Evolutionary conservation across 1,140 invertebrate genomes (phyloP).

Genomic region (Sminthurides bifidus): DNA sequence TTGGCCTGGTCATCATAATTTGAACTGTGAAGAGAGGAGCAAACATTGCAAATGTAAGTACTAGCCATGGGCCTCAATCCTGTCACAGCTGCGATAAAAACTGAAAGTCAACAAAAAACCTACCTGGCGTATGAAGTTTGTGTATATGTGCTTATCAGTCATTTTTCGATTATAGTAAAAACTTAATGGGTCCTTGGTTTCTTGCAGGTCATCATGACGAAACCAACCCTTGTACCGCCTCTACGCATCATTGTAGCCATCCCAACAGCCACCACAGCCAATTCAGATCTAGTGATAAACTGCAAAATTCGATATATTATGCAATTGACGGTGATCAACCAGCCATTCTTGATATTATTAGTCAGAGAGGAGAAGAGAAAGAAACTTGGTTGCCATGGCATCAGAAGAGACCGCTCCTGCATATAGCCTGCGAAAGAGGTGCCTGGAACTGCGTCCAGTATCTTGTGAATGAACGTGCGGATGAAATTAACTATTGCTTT

Average conservation of each 20-base stretch:
- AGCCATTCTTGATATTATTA: slow-evolving; percentile 47
- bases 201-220: too few relatives aligned
- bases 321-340: slow-evolving; percentile 42
- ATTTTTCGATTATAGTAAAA: too few relatives aligned
- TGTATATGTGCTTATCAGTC: too few relatives aligned
- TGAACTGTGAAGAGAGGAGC: slow-evolving; percentile 56
- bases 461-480: slow-evolving; percentile 49
- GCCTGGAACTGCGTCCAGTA: slow-evolving; percentile 59
- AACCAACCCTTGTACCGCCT: too few relatives aligned
- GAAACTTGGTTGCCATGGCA: slow-evolving; percentile 52
- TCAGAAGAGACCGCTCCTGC: slow-evolving; percentile 43
- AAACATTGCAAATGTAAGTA: slow-evolving; percentile 36
- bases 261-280: background rate
- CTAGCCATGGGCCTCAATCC: too few relatives aligned
- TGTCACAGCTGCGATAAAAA: too few relatives aligned
- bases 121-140: too few relatives aligned
- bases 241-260: background rate
- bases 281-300: slow-evolving; percentile 42
- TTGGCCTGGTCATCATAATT: slow-evolving; percentile 55
- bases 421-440: slow-evolving; percentile 32
- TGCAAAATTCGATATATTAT: slow-evolving; percentile 59
- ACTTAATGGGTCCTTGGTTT: too few relatives aligned
- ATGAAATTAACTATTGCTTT: slow-evolving; percentile 60
- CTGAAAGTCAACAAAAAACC: too few relatives aligned
- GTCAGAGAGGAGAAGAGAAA: slow-evolving; percentile 51